These are phyloP conservation scores for Heterocephalus glaber DNA, from an alignment of 2,113 vertebrate species.

Conservation along the genomic window DNA sequence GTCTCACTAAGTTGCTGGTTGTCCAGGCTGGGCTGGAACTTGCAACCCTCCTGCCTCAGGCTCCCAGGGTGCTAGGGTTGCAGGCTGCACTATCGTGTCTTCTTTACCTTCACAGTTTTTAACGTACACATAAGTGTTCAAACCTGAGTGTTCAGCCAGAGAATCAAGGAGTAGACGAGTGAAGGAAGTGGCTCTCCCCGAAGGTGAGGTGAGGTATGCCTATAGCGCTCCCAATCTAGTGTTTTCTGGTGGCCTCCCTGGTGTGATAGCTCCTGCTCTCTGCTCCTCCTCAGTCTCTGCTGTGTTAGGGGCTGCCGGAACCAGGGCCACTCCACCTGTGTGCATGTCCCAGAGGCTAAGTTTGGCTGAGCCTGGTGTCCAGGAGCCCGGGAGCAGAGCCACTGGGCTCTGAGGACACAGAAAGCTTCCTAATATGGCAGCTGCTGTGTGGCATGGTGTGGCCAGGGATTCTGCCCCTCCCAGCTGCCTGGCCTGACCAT, in stretches of 20 bases:
- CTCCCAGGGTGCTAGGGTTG: background rate
- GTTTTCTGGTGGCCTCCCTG: fast-evolving
- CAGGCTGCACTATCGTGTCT: background rate
- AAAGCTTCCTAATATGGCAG: background rate
- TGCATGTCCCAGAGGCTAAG: background rate
- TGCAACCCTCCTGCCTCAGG: no score
- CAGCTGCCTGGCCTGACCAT: background rate
- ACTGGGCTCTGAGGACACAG: background rate
- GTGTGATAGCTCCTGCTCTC: fast-evolving
- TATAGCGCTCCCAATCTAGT: no score
- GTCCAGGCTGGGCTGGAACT: background rate
- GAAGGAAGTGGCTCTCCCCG: background rate
- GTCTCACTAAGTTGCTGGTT: background rate
- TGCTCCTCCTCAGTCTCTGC: no score
- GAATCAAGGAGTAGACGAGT: background rate
- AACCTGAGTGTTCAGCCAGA: background rate
- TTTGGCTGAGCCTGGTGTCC: background rate
- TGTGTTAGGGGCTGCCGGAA: background rate
- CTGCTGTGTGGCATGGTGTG: background rate
- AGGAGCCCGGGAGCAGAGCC: background rate
- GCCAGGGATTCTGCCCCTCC: background rate
- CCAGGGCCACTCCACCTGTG: background rate
- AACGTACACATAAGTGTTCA: background rate
- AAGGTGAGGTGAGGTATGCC: background rate
- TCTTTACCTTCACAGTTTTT: background rate